Evolutionary conservation across 2,113 vertebrate genomes (phyloP).

Genomic region (Agelaius phoeniceus): DNA sequence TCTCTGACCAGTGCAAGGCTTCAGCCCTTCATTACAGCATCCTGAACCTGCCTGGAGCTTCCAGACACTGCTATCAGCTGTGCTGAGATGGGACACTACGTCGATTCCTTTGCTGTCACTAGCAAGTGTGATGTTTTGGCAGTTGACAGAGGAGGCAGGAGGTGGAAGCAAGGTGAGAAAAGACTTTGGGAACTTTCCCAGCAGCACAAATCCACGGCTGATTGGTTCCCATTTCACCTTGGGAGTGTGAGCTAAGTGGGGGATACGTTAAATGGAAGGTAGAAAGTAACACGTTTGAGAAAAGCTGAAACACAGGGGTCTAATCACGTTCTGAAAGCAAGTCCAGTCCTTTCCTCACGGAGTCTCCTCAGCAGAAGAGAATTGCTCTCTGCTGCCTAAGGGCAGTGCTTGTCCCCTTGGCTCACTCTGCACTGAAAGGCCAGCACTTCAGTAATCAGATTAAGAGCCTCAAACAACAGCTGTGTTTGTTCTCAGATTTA

Average conservation of each 20-base stretch:
- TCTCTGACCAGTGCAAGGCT: not conserved
- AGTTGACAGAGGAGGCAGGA: constrained; percentile 1
- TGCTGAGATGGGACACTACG: not conserved
- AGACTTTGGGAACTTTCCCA: constrained; percentile 35
- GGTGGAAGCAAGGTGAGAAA: constrained; percentile 32
- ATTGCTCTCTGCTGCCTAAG: not conserved
- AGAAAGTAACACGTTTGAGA: not conserved
- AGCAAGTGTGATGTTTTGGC: constrained; percentile 11
- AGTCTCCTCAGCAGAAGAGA: not conserved
- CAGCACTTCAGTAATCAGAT: constrained; percentile 69
- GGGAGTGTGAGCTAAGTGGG: not conserved
- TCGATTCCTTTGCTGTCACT: not conserved
- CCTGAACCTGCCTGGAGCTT: not conserved
- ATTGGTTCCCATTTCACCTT: not conserved
- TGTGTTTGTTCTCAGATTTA: constrained; percentile 76
- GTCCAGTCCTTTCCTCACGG: not conserved
- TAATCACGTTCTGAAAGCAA: not conserved
- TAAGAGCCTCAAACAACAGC: constrained; percentile 68
- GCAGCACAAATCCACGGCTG: not conserved
- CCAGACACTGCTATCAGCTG: not conserved
- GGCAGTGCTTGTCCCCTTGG: not conserved
- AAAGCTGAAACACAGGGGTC: not conserved
- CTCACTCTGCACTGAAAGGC: constrained; percentile 12
- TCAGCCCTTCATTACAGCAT: not conserved
- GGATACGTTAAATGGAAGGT: not conserved